These are phyloP conservation scores for Sclerurus mexicanus DNA, from an alignment of 2,113 vertebrate species.

Conservation along the genomic window DNA sequence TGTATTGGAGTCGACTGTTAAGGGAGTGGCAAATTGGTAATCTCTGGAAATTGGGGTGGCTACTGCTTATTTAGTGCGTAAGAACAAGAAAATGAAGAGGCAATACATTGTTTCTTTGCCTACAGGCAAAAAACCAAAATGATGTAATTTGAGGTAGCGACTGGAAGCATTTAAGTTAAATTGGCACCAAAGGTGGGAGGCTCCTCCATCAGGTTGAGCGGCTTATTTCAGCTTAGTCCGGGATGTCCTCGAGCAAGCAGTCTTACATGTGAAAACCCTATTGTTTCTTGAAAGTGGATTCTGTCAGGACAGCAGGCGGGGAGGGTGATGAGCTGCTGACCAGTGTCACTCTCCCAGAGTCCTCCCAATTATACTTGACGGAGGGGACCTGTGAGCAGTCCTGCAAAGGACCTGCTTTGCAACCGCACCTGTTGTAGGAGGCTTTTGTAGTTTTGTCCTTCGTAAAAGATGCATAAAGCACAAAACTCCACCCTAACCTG, in stretches of 20 bases:
- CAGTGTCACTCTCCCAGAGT: not conserved
- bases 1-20: not conserved
- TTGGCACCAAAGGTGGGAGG: not conserved
- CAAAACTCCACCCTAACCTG: not conserved
- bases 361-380: not conserved
- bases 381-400: not conserved
- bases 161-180: not conserved
- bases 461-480: conserved; percentile 44
- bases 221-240: not conserved
- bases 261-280: not conserved
- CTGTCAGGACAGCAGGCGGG: not conserved
- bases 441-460: not conserved
- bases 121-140: not conserved
- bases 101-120: not conserved
- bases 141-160: not conserved
- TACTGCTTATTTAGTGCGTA: not conserved
- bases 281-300: not conserved
- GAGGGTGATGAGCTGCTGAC: not conserved
- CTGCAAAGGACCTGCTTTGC: not conserved
- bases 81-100: not conserved
- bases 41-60: not conserved
- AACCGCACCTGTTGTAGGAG: not conserved
- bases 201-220: not conserved
- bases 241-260: not conserved
- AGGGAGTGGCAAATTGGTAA: not conserved